Percentiles rank a stretch among this genome's conserved stretches.
Evolutionary conservation across 2,113 vertebrate species (phyloP).

Genomic region (Echinops telfairi): DNA sequence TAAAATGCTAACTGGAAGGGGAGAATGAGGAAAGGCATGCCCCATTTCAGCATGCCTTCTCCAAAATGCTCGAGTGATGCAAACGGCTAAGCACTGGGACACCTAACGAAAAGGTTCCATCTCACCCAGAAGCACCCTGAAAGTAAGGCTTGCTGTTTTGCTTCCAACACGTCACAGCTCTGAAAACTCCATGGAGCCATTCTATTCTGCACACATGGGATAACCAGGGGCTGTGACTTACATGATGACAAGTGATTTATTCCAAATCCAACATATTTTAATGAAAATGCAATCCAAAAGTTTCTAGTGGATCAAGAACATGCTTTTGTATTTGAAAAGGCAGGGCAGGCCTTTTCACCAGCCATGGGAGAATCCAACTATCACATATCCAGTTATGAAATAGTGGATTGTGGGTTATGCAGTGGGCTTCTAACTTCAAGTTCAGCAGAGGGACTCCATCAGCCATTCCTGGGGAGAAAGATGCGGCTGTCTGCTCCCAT

Average conservation of each 20-base stretch:
- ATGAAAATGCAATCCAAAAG: neutral
- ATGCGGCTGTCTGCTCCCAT: no score
- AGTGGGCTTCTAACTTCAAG: no score
- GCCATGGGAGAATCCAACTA: neutral
- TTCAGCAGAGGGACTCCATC: no score
- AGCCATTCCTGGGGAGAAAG: no score
- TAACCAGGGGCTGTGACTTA: neutral
- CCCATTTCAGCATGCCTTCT: neutral
- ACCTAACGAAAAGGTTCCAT: neutral
- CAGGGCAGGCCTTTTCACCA: neutral
- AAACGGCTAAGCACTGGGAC: neutral
- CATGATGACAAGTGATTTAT: neutral
- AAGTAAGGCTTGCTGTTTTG: neutral
- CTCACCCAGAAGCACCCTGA: neutral
- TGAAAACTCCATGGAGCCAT: neutral
- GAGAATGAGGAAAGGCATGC: neutral
- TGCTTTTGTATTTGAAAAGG: neutral
- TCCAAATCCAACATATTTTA: conserved; percentile 44
- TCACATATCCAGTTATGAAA: neutral
- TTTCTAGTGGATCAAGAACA: neutral
- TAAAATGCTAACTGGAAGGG: neutral
- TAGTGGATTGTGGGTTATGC: neutral
- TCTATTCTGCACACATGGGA: neutral
- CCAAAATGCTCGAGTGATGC: neutral
- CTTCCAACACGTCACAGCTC: neutral